phyloP scores from a whole-genome alignment of 2,113 vertebrate species.

The Helogale parvula region DNA sequence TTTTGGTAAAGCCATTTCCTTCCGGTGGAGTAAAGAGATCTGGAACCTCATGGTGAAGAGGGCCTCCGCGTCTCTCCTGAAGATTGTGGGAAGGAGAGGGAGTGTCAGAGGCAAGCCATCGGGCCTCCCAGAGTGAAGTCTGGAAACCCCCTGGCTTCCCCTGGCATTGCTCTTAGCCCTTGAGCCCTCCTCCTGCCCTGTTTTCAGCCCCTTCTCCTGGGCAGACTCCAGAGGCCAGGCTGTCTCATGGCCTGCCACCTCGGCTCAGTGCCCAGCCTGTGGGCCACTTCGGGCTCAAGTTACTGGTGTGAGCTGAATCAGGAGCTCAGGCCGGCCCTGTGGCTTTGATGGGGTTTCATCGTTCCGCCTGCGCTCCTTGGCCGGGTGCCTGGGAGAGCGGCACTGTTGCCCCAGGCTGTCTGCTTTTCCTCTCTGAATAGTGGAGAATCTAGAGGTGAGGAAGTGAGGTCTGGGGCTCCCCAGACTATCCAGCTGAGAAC shows the following conservation, averaged over 20 bases:
- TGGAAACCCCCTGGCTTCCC: conserved; percentile 46
- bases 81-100: background rate
- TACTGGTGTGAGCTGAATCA: conserved; percentile 50
- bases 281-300: conserved; percentile 52
- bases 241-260: background rate
- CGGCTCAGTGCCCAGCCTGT: background rate
- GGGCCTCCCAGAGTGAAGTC: background rate
- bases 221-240: background rate
- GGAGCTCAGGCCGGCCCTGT: conserved; percentile 36
- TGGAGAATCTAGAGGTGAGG: background rate
- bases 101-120: background rate
- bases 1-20: background rate
- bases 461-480: background rate
- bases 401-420: background rate
- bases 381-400: background rate
- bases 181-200: background rate
- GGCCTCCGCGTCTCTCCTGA: background rate
- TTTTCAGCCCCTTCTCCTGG: background rate
- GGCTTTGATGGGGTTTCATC: conserved; percentile 66
- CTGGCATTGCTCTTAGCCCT: background rate
- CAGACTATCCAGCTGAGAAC: conserved; percentile 45
- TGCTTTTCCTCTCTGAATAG: background rate
- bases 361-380: background rate
- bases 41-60: background rate
- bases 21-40: background rate